phyloP scores from a whole-genome alignment of 2,113 vertebrate species.

The Phalacrocorax carbo region DNA sequence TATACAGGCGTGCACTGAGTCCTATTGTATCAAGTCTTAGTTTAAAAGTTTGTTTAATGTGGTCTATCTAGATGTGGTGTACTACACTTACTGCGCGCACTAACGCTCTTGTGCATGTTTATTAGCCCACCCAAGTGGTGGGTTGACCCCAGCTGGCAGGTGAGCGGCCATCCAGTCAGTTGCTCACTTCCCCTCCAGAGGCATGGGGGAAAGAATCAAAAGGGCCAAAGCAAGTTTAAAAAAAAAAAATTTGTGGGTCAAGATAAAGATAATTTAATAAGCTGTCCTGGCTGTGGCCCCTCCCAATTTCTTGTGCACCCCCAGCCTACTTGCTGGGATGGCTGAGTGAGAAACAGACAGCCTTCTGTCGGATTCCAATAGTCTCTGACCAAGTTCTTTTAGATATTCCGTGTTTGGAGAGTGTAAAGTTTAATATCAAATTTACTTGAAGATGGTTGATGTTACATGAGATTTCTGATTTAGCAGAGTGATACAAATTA shows the following conservation, averaged over 20 bases:
- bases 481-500: background rate
- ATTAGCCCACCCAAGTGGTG: background rate
- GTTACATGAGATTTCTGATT: background rate
- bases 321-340: background rate
- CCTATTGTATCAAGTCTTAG: background rate
- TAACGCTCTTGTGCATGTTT: background rate
- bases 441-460: background rate
- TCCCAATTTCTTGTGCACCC: background rate
- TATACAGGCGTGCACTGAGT: background rate
- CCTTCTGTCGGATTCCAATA: background rate
- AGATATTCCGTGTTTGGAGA: background rate
- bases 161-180: background rate
- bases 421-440: background rate
- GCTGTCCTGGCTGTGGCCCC: background rate
- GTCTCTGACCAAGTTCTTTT: background rate
- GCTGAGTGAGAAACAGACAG: background rate
- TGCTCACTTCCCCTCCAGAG: background rate
- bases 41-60: background rate
- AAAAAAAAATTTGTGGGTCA: background rate
- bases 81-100: background rate
- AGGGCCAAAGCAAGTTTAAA: background rate
- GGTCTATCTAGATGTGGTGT: background rate
- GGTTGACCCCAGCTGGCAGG: background rate
- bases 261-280: background rate
- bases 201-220: background rate